Conservation (phyloP, 2,113 vertebrate species). For the Sceloporus tristichus region DNA sequence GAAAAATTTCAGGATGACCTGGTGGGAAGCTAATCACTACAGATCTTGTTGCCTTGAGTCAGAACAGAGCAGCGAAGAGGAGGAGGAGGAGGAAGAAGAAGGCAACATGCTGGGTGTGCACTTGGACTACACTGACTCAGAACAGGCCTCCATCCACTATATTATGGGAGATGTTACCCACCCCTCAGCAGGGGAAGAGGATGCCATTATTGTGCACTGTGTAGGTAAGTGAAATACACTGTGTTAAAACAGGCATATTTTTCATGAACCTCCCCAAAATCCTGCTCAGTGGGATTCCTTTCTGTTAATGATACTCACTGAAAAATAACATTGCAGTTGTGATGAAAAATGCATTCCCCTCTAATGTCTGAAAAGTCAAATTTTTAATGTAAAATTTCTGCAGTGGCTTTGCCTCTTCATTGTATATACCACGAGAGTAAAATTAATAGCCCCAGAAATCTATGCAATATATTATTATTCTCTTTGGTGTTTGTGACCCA, state of each 20-base stretch:
- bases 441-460: background rate
- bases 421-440: background rate
- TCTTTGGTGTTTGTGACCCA: too few relatives aligned
- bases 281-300: too few relatives aligned
- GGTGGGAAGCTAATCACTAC: conserved; percentile 90
- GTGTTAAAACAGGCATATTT: background rate
- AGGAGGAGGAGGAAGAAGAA: conserved; percentile 59
- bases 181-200: conserved; percentile 82
- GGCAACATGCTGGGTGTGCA: conserved; percentile 59
- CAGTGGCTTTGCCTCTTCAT: background rate
- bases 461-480: background rate
- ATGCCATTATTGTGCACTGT: conserved; percentile 91
- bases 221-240: conserved; percentile 78
- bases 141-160: conserved; percentile 78
- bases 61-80: conserved; percentile 82
- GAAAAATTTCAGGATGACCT: conserved; percentile 82
- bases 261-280: background rate
- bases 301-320: background rate
- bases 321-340: background rate
- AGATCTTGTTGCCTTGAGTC: conserved; percentile 83
- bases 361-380: background rate
- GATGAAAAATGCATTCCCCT: background rate
- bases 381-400: background rate
- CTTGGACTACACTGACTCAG: conserved; percentile 74
- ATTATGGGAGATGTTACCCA: conserved; percentile 92